A percentile compares a stretch with the other conserved stretches of the same genome.
phyloP scores from a whole-genome alignment of 2,888 invertebrate genomes.

The Melinopterus prodromus region DNA sequence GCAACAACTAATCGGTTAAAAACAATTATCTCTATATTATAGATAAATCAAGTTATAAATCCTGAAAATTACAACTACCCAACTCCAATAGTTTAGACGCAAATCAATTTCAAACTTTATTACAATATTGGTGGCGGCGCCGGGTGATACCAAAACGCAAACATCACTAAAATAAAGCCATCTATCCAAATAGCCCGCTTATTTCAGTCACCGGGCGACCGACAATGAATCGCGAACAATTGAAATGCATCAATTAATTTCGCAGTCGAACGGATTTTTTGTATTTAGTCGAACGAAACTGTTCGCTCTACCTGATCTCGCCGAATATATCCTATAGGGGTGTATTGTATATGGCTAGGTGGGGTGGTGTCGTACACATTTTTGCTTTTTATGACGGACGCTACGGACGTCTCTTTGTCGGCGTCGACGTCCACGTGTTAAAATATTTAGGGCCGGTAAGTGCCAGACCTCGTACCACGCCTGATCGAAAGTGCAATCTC shows the following conservation, averaged over 20 bases:
- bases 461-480: slow-evolving; percentile 54
- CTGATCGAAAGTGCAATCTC: slow-evolving; percentile 32
- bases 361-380: slow-evolving; percentile 13
- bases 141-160: too few relatives aligned
- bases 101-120: too few relatives aligned
- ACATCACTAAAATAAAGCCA: too few relatives aligned
- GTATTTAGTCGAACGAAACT: background rate
- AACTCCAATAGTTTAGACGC: too few relatives aligned
- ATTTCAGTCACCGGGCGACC: background rate
- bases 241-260: slow-evolving; percentile 38
- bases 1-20: too few relatives aligned
- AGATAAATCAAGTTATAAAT: too few relatives aligned
- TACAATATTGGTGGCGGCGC: too few relatives aligned
- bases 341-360: background rate
- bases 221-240: slow-evolving; percentile 30
- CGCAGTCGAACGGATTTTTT: slow-evolving; percentile 34
- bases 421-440: slow-evolving; percentile 41
- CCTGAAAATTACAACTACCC: too few relatives aligned
- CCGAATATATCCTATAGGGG: background rate
- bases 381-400: slow-evolving; percentile 34
- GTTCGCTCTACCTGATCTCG: background rate
- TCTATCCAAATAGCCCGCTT: slow-evolving; percentile 4
- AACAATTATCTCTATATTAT: too few relatives aligned
- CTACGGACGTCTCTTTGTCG: slow-evolving; percentile 28
- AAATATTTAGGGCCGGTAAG: slow-evolving; percentile 57